Percentiles rank a stretch among this genome's conserved stretches.
Conservation (phyloP, 2,797 vertebrate genomes). For the Pampus argenteus region DNA sequence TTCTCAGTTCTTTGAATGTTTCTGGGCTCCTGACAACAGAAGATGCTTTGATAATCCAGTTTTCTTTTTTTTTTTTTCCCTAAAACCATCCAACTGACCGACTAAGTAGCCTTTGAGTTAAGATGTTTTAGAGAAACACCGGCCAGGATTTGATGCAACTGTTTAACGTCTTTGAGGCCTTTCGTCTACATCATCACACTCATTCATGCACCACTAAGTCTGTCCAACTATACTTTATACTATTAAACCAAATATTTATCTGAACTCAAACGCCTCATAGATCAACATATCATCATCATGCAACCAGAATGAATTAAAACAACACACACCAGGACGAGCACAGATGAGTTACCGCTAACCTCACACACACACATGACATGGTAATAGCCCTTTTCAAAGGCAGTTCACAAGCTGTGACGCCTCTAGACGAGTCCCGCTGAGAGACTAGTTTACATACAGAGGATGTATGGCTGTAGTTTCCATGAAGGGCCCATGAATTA, state of each 20-base stretch:
- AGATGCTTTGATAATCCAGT: slow-evolving; percentile 68
- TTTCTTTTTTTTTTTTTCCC: too few relatives aligned
- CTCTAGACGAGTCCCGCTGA: slow-evolving; percentile 57
- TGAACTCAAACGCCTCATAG: slow-evolving; percentile 14
- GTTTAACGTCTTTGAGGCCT: slow-evolving; percentile 49
- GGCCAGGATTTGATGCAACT: slow-evolving; percentile 14
- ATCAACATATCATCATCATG: slow-evolving; percentile 32
- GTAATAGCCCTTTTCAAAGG: slow-evolving; percentile 84
- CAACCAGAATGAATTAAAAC: slow-evolving; percentile 45
- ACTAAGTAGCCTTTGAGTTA: background rate
- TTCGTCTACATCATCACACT: slow-evolving; percentile 19
- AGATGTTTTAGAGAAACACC: slow-evolving; percentile 28
- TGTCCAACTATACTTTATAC: slow-evolving; percentile 3
- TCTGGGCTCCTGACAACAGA: slow-evolving; percentile 79
- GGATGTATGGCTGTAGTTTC: slow-evolving; percentile 72
- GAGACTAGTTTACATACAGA: slow-evolving; percentile 56
- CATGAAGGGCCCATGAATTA: slow-evolving; percentile 37
- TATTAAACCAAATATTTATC: slow-evolving; percentile 9
- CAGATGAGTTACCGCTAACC: slow-evolving; percentile 40
- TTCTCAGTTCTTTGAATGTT: slow-evolving; percentile 45
- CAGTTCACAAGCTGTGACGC: slow-evolving; percentile 69
- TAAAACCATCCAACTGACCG: background rate
- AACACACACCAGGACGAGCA: slow-evolving; percentile 37
- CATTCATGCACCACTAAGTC: slow-evolving; percentile 13
- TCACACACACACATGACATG: slow-evolving; percentile 56